Conservation (phyloP, 2,797 vertebrate species). For the Hydrocynus forskahlii region DNA sequence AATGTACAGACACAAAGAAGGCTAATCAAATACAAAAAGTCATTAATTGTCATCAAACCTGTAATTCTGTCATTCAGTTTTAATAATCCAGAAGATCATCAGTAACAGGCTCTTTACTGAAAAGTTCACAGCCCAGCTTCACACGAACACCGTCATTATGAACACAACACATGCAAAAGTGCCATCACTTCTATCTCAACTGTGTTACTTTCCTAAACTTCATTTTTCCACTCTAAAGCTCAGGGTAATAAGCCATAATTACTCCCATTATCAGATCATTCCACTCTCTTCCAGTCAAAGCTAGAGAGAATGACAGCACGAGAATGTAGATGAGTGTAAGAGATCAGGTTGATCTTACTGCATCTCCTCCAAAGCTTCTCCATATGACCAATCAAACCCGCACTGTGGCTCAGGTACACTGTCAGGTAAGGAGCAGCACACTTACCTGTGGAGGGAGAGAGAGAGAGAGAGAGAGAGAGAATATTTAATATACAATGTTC, state of each 20-base stretch:
- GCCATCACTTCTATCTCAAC: background rate
- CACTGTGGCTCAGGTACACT: background rate
- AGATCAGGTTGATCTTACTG: conserved; percentile 18
- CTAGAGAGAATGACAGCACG: background rate
- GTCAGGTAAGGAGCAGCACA: conserved; percentile 3
- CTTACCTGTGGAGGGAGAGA: conserved; percentile 22
- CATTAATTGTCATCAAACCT: no score
- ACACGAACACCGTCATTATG: background rate
- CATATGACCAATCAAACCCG: background rate
- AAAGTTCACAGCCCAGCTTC: background rate
- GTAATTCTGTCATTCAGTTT: no score
- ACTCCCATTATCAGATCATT: background rate
- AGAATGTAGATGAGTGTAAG: background rate
- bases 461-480: conserved; percentile 8
- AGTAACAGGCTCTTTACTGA: no score
- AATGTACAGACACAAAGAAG: no score
- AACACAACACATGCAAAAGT: background rate
- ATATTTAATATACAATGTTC: background rate
- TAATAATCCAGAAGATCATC: no score
- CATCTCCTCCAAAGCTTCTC: background rate
- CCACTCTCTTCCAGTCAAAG: background rate
- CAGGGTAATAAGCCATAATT: conserved; percentile 23
- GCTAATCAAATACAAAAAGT: no score
- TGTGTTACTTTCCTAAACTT: background rate
- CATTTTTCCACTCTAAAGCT: conserved; percentile 10